A percentile compares a stretch with the other conserved stretches of the same genome.
phyloP scores from a whole-genome alignment of 2,888 invertebrate species.

The Nemurella pictetii region DNA sequence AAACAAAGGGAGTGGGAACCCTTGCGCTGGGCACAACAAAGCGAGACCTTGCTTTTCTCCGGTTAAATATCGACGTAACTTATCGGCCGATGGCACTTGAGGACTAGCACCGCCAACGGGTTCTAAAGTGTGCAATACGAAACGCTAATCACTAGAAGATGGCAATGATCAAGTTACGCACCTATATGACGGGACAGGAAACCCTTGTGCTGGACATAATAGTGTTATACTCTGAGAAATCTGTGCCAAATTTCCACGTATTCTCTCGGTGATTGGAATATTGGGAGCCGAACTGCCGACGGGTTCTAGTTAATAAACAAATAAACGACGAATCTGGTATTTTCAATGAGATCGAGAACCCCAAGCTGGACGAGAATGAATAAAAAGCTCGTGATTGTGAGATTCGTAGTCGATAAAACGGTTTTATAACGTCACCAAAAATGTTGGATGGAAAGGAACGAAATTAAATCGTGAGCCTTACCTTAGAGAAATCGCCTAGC shows the following conservation, averaged over 20 bases:
- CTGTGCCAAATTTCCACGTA: slow-evolving; percentile 2
- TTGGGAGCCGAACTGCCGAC: slow-evolving; percentile 76
- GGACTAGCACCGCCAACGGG: slow-evolving; percentile 64
- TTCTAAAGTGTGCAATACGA: slow-evolving; percentile 50
- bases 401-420: too few species aligned
- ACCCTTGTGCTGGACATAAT: slow-evolving; percentile 58
- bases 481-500: not conserved
- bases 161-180: slow-evolving; percentile 43
- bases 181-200: slow-evolving; percentile 56
- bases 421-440: too few species aligned
- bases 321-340: not conserved
- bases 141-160: not conserved
- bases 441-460: not conserved
- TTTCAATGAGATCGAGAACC: slow-evolving; percentile 50
- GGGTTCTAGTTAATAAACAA: slow-evolving; percentile 62
- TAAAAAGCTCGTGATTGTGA: too few species aligned
- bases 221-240: slow-evolving; percentile 51
- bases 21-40: slow-evolving; percentile 73
- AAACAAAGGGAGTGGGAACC: slow-evolving; percentile 62
- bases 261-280: slow-evolving; percentile 53
- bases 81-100: slow-evolving; percentile 57
- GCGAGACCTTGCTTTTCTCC: slow-evolving; percentile 54
- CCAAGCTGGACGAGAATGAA: not conserved
- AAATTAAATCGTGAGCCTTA: not conserved
- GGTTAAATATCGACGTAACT: slow-evolving; percentile 46